These are phyloP conservation scores for Bombus waltoni DNA, from an alignment of 1,140 invertebrate genomes.

Conservation along the genomic window DNA sequence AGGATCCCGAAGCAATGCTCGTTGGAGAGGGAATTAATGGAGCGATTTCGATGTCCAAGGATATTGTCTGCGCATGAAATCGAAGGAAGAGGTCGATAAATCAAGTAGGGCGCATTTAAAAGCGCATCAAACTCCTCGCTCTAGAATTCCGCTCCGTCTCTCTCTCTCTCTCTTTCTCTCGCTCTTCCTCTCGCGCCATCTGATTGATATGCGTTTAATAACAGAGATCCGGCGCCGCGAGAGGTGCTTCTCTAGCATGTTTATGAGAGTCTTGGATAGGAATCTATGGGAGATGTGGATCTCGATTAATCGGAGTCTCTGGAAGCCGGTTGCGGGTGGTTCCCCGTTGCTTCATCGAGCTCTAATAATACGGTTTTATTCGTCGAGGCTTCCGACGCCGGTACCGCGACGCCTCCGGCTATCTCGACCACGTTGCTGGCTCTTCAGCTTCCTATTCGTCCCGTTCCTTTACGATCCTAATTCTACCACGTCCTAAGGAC, in stretches of 20 bases:
- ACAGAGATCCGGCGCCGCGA: slow-evolving; percentile 76
- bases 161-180: not conserved
- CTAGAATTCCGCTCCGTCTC: not conserved
- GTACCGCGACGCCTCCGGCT: slow-evolving; percentile 71
- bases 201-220: slow-evolving; percentile 82
- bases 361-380: slow-evolving; percentile 81
- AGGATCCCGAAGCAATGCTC: not conserved
- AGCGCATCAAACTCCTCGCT: slow-evolving; percentile 73
- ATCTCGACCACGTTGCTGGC: slow-evolving; percentile 68
- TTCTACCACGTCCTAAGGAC: not conserved
- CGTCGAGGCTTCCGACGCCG: slow-evolving; percentile 73
- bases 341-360: slow-evolving; percentile 51
- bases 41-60: slow-evolving; percentile 57
- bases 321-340: slow-evolving; percentile 68
- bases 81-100: slow-evolving; percentile 76
- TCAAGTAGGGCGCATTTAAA: slow-evolving; percentile 78
- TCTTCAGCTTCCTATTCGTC: slow-evolving; percentile 59
- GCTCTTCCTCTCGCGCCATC: slow-evolving; percentile 38
- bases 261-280: slow-evolving; percentile 46
- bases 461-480: not conserved
- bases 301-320: slow-evolving; percentile 66
- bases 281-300: slow-evolving; percentile 40
- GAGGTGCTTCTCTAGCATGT: slow-evolving; percentile 74
- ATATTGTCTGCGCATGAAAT: slow-evolving; percentile 46
- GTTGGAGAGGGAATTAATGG: slow-evolving; percentile 52